phyloP scores from a whole-genome alignment of 2,888 invertebrate species.

The Agrochola litura region DNA sequence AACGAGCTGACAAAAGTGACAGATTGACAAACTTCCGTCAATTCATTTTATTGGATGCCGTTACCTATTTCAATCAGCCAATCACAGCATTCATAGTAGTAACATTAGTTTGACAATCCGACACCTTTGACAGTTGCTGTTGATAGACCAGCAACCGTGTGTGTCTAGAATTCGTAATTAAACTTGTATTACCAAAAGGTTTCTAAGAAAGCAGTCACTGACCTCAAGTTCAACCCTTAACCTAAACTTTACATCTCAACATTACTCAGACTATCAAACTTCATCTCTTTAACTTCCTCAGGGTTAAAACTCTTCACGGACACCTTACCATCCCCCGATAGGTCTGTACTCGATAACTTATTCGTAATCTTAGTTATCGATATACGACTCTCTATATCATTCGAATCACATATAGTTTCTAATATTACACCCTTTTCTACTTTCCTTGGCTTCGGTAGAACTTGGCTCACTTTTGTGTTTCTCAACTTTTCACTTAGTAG shows the following conservation, averaged over 20 bases:
- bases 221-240: conserved; percentile 28
- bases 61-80: background rate
- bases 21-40: background rate
- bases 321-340: conserved; percentile 79
- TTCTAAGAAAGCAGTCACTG: conserved; percentile 47
- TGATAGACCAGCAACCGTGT: background rate
- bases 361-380: conserved; percentile 90
- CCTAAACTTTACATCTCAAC: conserved; percentile 83
- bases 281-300: conserved; percentile 85
- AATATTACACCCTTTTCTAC: conserved; percentile 84
- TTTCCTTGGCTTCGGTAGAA: conserved; percentile 80
- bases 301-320: conserved; percentile 86
- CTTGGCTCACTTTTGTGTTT: conserved; percentile 78
- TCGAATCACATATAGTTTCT: conserved; percentile 83
- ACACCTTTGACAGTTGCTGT: background rate
- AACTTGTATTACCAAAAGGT: conserved; percentile 19
- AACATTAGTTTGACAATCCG: background rate
- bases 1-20: background rate
- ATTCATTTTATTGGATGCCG: background rate
- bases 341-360: conserved; percentile 84
- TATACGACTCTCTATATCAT: conserved; percentile 88
- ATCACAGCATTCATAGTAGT: background rate
- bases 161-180: background rate
- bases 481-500: conserved; percentile 84
- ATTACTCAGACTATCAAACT: conserved; percentile 81